phyloP scores from a whole-genome alignment of 2,888 invertebrate genomes.

The Cylloceria caligata region DNA sequence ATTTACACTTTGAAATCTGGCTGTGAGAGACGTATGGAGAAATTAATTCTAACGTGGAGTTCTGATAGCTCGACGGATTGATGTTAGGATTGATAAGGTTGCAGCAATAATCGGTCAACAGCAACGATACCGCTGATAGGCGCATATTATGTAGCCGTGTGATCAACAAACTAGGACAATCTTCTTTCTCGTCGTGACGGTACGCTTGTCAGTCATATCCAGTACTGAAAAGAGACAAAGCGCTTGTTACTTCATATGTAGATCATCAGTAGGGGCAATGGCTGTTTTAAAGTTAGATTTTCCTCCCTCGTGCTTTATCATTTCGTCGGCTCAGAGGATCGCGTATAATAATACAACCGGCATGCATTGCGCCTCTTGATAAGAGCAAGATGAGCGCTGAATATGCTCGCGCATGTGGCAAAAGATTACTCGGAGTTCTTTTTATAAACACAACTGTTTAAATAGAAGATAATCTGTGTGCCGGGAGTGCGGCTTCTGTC shows the following conservation, averaged over 20 bases:
- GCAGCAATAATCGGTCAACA: constrained; percentile 55
- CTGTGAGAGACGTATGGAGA: neutral
- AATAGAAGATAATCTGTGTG: constrained; percentile 63
- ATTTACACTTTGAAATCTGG: neutral
- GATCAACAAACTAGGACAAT: constrained; percentile 63
- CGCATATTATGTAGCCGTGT: constrained; percentile 50
- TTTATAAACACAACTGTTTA: constrained; percentile 64
- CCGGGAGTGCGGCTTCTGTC: constrained; percentile 40
- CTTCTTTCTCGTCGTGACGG: constrained; percentile 28
- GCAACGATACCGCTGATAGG: constrained; percentile 44
- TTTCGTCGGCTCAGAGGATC: constrained; percentile 17
- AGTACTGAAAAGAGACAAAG: constrained; percentile 56
- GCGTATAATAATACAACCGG: constrained; percentile 51
- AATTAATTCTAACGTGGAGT: constrained; percentile 14
- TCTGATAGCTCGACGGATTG: constrained; percentile 28
- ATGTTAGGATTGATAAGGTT: constrained; percentile 54
- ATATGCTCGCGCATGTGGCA: constrained; percentile 42
- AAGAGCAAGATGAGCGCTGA: constrained; percentile 40
- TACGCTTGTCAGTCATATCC: constrained; percentile 31
- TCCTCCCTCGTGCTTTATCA: constrained; percentile 15
- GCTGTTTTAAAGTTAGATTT: constrained; percentile 55
- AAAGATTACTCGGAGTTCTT: constrained; percentile 64
- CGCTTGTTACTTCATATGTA: constrained; percentile 57
- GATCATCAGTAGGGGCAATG: constrained; percentile 57
- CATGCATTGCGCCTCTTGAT: constrained; percentile 40